These are phyloP conservation scores for Rhagoletis pomonella DNA, from an alignment of 1,140 invertebrate genomes.

Conservation along the genomic window DNA sequence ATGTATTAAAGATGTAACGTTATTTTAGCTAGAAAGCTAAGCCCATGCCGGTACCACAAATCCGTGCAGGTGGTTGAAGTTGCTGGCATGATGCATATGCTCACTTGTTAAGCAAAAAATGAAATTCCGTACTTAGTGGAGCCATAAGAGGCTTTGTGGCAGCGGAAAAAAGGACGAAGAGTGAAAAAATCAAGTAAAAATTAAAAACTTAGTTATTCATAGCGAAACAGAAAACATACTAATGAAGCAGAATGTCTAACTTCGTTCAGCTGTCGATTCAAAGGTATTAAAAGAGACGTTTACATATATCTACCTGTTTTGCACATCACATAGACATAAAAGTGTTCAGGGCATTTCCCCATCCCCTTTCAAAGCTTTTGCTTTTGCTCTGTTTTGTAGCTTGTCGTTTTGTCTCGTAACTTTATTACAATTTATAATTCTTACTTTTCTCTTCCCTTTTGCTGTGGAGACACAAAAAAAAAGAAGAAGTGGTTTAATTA, in stretches of 20 bases:
- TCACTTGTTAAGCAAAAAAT: background rate
- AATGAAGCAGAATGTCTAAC: constrained; percentile 16
- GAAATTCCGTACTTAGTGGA: background rate
- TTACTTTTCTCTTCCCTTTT: background rate
- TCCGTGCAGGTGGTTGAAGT: no score
- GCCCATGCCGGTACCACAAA: no score
- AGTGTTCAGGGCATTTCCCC: background rate
- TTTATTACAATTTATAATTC: constrained; percentile 37
- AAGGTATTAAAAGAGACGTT: background rate
- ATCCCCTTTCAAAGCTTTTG: background rate
- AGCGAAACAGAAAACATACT: background rate
- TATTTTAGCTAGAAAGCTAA: no score
- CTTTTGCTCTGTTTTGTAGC: background rate
- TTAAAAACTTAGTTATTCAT: no score
- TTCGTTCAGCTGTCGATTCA: background rate
- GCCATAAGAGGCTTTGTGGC: background rate
- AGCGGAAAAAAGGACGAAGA: background rate
- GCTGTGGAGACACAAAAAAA: background rate
- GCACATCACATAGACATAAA: background rate
- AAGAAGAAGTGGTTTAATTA: background rate
- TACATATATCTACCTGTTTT: background rate
- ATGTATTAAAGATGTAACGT: no score
- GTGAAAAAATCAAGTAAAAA: background rate
- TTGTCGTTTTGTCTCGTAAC: background rate
- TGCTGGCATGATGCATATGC: background rate